Base-by-base conservation (phyloP, 2,797 vertebrate species). In the Psittacula derbiana region DNA sequence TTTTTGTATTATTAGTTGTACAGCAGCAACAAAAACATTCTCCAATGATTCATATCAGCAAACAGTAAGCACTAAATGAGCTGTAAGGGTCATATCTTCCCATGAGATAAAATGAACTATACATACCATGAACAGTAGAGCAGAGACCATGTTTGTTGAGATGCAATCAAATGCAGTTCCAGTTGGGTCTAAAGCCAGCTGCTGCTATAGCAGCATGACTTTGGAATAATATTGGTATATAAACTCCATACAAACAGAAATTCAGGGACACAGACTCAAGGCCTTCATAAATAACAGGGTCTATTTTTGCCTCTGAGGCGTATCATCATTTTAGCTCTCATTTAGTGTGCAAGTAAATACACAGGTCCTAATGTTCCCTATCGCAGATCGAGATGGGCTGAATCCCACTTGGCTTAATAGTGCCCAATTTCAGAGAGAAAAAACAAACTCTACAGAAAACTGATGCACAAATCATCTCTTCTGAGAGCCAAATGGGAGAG, bases 1-100 rank as follows among this genome's bases (percentile, higher is more conserved):
- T 67, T 20, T 72, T 74, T 86, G 71, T 53, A 66, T 90, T 85
- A 44, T 87, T 88, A 46, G 93, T 93, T 86, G 90, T 88, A 95
- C 70, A 86, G 66, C 62, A 89, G 81, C 80, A 95, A 15, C 69
- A 92, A 61, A 81, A 85, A 43, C 52, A 92, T 55, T 41, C 57
- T 91, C 74, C 60, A 93, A 3, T 85, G 84, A 96, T 94, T 95
- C 80, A 40, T 93, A 95, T 88, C 91, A 92, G 75, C 53, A 90
- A 95, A 92, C 71, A 86, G 38, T 40, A 90, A 94, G 81, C 6
- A 8, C 58, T 65, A 95, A 95, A 92, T 86, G 73, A 94, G 80
- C 86, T 90, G 80, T 60, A 61, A 62, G 87, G 60, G 36, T 95
- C 62, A 14, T 64, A 60, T 90, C 91, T 95, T 94, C 87, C 88